Percentiles rank a stretch among this genome's conserved stretches.
phyloP scores from a whole-genome alignment of 2,113 vertebrate species.

The Plectropomus leopardus region DNA sequence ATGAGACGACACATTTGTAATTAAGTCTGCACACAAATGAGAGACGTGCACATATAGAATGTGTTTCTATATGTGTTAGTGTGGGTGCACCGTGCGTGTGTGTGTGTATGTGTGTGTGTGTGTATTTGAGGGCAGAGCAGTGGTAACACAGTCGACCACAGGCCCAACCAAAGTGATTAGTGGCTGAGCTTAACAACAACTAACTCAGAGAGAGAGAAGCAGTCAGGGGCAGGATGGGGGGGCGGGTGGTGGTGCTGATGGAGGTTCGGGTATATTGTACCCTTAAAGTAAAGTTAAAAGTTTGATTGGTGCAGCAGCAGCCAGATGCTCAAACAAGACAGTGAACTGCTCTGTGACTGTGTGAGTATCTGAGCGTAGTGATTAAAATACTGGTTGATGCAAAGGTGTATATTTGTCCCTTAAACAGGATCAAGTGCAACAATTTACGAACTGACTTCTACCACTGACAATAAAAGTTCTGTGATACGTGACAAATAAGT shows the following conservation, averaged over 20 bases:
- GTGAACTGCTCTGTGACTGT: too few relatives aligned
- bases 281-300: not conserved
- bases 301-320: not conserved
- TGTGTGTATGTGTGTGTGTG: constrained; percentile 22
- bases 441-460: too few relatives aligned
- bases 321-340: not conserved
- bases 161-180: constrained; percentile 70
- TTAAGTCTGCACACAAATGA: constrained; percentile 43
- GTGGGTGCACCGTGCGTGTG: not conserved
- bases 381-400: not conserved
- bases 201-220: constrained; percentile 24
- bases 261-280: not conserved
- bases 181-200: constrained; percentile 72
- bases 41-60: constrained; percentile 21
- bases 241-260: too few relatives aligned
- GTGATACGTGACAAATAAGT: too few relatives aligned
- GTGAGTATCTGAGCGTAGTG: not conserved
- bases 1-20: constrained; percentile 29
- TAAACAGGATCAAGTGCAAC: too few relatives aligned
- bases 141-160: constrained; percentile 64
- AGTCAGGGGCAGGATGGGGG: not conserved
- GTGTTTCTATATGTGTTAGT: constrained; percentile 19
- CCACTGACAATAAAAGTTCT: too few relatives aligned
- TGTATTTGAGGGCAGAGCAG: constrained; percentile 53
- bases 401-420: too few relatives aligned